These are phyloP conservation scores for Melieria omissa DNA, from an alignment of 2,888 invertebrate species.

Conservation along the genomic window DNA sequence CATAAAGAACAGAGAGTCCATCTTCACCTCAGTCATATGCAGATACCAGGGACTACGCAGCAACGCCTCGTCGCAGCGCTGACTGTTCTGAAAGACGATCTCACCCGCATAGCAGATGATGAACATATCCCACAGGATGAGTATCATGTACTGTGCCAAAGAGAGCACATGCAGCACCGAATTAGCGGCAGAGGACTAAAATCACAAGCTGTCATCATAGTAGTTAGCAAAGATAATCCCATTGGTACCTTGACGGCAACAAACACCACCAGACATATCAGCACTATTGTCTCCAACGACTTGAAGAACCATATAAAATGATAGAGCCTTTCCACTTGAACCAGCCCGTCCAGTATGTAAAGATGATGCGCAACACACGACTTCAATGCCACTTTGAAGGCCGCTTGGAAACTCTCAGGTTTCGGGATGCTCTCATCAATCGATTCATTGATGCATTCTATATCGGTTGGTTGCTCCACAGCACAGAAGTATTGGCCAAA, in stretches of 20 bases:
- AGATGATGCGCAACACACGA: conserved; percentile 60
- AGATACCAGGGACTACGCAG: conserved; percentile 58
- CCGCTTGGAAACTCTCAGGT: conserved; percentile 37
- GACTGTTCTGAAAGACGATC: conserved; percentile 54
- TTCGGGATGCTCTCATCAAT: not conserved
- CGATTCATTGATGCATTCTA: conserved; percentile 10
- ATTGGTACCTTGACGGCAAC: conserved; percentile 56
- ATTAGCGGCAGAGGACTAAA: conserved; percentile 50
- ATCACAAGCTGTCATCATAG: not conserved
- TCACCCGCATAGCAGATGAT: conserved; percentile 61
- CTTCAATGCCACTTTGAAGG: conserved; percentile 50
- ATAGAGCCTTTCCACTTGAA: conserved; percentile 59
- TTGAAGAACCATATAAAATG: conserved; percentile 61
- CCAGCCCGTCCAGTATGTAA: conserved; percentile 54
- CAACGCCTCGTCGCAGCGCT: conserved; percentile 56
- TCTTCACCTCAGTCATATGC: conserved; percentile 51
- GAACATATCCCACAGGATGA: conserved; percentile 58
- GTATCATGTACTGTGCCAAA: conserved; percentile 54
- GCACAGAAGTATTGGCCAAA: conserved; percentile 53
- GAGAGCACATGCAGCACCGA: conserved; percentile 55
- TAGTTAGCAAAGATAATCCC: no score
- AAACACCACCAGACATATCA: conserved; percentile 61
- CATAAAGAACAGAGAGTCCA: conserved; percentile 55
- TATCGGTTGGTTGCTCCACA: conserved; percentile 40
- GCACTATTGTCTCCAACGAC: conserved; percentile 56